These are phyloP conservation scores for Chymomyza amoena DNA, from an alignment of 2,888 invertebrate species.

Conservation along the genomic window DNA sequence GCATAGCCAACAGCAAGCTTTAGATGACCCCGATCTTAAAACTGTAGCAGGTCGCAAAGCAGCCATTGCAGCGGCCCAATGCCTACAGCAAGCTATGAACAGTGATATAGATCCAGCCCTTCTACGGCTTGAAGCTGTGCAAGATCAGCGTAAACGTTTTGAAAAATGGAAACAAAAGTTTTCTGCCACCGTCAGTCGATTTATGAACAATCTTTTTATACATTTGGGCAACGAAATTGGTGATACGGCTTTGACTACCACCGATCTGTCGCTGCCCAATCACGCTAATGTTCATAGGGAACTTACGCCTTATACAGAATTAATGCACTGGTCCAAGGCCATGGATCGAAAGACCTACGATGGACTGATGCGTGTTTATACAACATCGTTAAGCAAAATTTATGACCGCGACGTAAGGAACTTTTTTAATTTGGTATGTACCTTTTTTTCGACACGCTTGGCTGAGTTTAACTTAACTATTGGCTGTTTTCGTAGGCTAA, in stretches of 20 bases:
- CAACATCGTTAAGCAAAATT: slow-evolving; percentile 89
- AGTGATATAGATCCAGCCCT: slow-evolving; percentile 83
- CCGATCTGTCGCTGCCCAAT: slow-evolving; percentile 85
- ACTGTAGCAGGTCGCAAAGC: slow-evolving; percentile 82
- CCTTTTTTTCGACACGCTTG: neutral
- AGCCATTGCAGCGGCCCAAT: slow-evolving; percentile 86
- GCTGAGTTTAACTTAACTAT: neutral
- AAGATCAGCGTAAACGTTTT: slow-evolving; percentile 88
- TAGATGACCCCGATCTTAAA: slow-evolving; percentile 87
- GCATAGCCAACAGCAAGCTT: slow-evolving; percentile 83
- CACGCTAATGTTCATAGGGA: slow-evolving; percentile 91
- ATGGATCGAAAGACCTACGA: slow-evolving; percentile 91
- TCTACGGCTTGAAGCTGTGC: slow-evolving; percentile 85
- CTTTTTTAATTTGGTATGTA: slow-evolving; percentile 72
- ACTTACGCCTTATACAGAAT: slow-evolving; percentile 90
- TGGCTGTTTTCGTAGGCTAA: slow-evolving; percentile 67
- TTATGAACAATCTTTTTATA: slow-evolving; percentile 96
- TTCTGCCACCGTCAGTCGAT: slow-evolving; percentile 90
- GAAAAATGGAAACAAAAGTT: slow-evolving; percentile 89
- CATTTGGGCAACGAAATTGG: slow-evolving; percentile 91
- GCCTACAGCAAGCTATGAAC: slow-evolving; percentile 87
- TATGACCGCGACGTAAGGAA: slow-evolving; percentile 90
- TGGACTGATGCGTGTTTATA: slow-evolving; percentile 90
- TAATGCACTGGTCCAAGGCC: slow-evolving; percentile 94
- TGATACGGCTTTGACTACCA: slow-evolving; percentile 78